phyloP scores from a whole-genome alignment of 1,140 invertebrate species.

The Galendromus occidentalis region DNA sequence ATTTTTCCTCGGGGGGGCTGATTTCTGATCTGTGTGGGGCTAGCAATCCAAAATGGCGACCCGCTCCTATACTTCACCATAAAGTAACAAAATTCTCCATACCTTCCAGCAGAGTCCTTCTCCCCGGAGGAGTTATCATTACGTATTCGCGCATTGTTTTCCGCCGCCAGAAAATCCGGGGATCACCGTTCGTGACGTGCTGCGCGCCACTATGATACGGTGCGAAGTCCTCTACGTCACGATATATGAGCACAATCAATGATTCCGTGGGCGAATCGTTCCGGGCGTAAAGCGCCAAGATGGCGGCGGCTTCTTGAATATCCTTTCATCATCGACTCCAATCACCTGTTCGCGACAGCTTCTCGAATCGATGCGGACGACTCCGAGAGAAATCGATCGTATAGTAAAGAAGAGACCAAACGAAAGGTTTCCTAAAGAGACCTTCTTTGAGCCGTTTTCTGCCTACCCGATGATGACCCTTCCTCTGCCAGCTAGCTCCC shows the following conservation, averaged over 20 bases:
- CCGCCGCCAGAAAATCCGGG: slow-evolving; percentile 49
- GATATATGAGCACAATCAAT: slow-evolving; percentile 42
- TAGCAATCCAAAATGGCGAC: no score
- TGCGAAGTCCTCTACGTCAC: slow-evolving; percentile 62
- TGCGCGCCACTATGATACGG: slow-evolving; percentile 88
- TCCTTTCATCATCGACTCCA: slow-evolving; percentile 1
- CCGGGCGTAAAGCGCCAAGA: slow-evolving; percentile 16
- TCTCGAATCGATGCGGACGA: background rate
- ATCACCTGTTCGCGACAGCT: background rate
- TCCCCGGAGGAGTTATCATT: slow-evolving; percentile 46
- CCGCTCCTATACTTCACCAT: no score
- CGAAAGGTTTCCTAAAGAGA: no score
- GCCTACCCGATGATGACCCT: slow-evolving; percentile 52
- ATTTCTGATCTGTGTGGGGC: slow-evolving; percentile 52
- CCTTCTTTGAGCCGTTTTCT: background rate
- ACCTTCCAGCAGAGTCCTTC: slow-evolving; percentile 51
- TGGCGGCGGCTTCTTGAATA: background rate
- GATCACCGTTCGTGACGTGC: slow-evolving; percentile 51
- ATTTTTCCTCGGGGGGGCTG: slow-evolving; percentile 52
- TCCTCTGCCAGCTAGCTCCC: slow-evolving; percentile 46
- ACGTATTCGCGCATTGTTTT: no score
- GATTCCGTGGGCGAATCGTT: slow-evolving; percentile 24
- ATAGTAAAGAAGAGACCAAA: no score
- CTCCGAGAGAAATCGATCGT: background rate
- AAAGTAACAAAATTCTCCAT: no score